Conservation (phyloP, 2,797 vertebrate genomes). For the Australoheros facetus region DNA sequence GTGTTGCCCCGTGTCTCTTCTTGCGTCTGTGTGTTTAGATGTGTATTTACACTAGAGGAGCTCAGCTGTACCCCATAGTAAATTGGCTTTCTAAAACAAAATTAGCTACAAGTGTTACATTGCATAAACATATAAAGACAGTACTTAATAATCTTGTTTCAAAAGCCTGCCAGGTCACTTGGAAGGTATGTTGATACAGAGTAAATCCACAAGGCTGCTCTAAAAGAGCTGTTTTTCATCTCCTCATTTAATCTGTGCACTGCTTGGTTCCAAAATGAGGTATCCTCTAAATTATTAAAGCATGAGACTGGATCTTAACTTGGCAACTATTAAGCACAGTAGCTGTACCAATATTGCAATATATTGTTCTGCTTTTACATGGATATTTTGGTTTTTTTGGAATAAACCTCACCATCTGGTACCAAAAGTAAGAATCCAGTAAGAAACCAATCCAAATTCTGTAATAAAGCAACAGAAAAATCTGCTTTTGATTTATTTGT, state of each 20-base stretch:
- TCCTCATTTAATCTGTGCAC: not conserved
- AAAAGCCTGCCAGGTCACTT: slow-evolving; percentile 9
- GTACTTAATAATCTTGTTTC: slow-evolving; percentile 8
- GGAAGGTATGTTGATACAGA: not conserved
- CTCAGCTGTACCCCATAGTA: slow-evolving; percentile 8
- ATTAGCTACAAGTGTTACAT: not conserved
- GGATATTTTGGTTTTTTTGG: not conserved
- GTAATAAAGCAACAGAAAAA: not conserved
- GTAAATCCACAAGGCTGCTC: not conserved
- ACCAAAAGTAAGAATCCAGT: slow-evolving; percentile 3
- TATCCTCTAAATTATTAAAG: slow-evolving; percentile 8
- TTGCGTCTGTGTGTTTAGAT: slow-evolving; percentile 29
- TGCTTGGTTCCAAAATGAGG: slow-evolving; percentile 11
- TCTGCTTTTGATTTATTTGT: not conserved
- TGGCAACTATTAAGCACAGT: slow-evolving; percentile 2
- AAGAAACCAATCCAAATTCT: not conserved
- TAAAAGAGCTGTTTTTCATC: not conserved
- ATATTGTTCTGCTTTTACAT: not conserved
- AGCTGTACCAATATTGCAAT: not conserved
- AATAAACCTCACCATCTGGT: slow-evolving; percentile 17
- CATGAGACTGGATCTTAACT: not conserved
- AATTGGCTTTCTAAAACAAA: slow-evolving; percentile 17
- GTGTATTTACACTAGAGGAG: slow-evolving; percentile 29
- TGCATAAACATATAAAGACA: not conserved
- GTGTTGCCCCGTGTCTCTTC: slow-evolving; percentile 39